Conservation (phyloP, 2,113 vertebrate species). For the Tetraodon nigroviridis region DNA sequence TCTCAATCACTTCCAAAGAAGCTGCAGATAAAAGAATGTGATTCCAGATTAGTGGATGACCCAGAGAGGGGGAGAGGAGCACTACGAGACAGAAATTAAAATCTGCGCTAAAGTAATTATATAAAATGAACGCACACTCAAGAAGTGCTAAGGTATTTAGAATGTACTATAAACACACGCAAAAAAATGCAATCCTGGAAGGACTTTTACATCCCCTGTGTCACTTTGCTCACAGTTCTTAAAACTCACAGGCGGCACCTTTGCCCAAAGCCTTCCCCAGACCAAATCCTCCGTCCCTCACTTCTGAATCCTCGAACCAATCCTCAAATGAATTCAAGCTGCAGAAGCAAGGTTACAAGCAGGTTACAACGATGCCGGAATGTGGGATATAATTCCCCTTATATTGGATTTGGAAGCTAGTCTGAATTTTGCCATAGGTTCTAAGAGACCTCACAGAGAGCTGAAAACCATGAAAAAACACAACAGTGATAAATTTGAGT, state of each 20-base stretch:
- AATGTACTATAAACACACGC: not conserved
- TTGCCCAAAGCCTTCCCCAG: constrained; percentile 46
- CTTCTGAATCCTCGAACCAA: constrained; percentile 60
- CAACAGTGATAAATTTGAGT: constrained; percentile 11
- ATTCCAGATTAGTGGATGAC: constrained; percentile 56
- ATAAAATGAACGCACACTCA: constrained; percentile 1
- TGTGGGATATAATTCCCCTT: constrained; percentile 73
- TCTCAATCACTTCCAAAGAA: constrained; percentile 45
- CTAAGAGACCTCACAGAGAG: constrained; percentile 45
- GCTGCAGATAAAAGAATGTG: constrained; percentile 40
- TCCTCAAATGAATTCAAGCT: constrained; percentile 74
- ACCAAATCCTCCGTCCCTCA: constrained; percentile 66
- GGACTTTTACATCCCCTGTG: constrained; percentile 14
- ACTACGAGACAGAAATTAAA: constrained; percentile 34
- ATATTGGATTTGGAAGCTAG: constrained; percentile 71
- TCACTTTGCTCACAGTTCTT: constrained; percentile 53
- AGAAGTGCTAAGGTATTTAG: not conserved
- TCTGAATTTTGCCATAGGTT: constrained; percentile 52
- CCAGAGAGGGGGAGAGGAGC: constrained; percentile 28
- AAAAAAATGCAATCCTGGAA: constrained; percentile 3
- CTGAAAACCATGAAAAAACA: constrained; percentile 9
- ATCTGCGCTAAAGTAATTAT: not conserved
- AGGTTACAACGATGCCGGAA: constrained; percentile 72
- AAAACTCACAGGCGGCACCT: constrained; percentile 31
- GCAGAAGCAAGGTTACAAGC: constrained; percentile 66